Percentiles rank a stretch among this genome's conserved stretches.
Conservation (phyloP, 2,797 vertebrate species). For the Alauda arvensis region DNA sequence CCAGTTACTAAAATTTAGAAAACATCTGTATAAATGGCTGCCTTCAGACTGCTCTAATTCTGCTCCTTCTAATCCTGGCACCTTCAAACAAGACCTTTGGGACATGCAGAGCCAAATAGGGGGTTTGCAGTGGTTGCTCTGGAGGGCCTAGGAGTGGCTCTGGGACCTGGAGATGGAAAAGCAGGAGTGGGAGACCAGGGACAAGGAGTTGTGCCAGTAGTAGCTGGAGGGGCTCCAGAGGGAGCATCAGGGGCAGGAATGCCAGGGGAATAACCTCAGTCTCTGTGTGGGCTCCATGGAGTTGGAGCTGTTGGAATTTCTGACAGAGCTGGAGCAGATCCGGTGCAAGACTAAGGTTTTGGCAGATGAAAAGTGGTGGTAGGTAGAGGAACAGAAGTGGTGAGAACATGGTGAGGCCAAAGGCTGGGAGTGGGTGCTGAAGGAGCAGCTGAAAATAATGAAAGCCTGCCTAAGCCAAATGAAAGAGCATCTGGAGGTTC, state of each 20-base stretch:
- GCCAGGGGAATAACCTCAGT: neutral
- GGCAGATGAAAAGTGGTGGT: neutral
- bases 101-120: accelerated
- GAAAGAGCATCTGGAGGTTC: accelerated
- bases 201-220: accelerated
- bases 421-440: neutral
- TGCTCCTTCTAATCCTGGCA: neutral
- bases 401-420: too few relatives aligned
- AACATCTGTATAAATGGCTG: neutral
- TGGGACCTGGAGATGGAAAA: neutral
- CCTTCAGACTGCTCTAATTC: neutral
- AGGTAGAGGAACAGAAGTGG: neutral
- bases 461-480: accelerated
- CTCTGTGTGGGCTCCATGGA: neutral
- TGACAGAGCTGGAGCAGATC: too few relatives aligned
- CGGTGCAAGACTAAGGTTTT: accelerated
- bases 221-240: neutral
- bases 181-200: neutral
- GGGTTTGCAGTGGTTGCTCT: accelerated
- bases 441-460: neutral
- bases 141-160: accelerated
- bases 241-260: neutral
- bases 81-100: accelerated
- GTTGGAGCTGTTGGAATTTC: neutral
- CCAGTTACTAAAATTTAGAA: neutral